A percentile compares a stretch with the other conserved stretches of the same genome.
These are phyloP conservation scores for Sphaeramia orbicularis DNA, from an alignment of 2,797 vertebrate genomes.

Conservation along the genomic window DNA sequence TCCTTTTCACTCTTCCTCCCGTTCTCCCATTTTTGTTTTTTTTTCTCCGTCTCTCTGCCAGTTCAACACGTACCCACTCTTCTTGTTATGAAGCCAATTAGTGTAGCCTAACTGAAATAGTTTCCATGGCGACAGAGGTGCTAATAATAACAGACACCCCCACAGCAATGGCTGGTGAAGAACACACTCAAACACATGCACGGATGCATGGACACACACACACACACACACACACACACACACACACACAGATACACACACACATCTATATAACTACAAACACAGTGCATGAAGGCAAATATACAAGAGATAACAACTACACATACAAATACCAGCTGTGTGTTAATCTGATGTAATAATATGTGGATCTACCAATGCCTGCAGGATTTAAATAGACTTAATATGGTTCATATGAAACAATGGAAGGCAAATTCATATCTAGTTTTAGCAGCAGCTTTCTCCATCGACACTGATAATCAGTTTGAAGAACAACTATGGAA, in stretches of 20 bases:
- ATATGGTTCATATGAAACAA: too few relatives aligned
- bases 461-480: conserved; percentile 7
- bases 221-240: conserved; percentile 10
- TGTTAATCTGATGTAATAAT: conserved; percentile 9
- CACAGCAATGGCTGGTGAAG: conserved; percentile 75
- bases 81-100: conserved; percentile 84
- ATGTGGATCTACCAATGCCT: conserved; percentile 5
- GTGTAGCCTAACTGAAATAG: conserved; percentile 79
- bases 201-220: conserved; percentile 1
- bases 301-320: conserved; percentile 32
- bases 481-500: conserved; percentile 5
- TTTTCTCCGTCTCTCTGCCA: conserved; percentile 50
- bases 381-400: neutral
- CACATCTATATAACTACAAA: conserved; percentile 6
- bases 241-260: neutral
- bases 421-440: neutral
- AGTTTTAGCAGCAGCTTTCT: neutral
- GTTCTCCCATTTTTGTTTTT: conserved; percentile 34
- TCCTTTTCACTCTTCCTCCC: conserved; percentile 43
- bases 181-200: conserved; percentile 41
- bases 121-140: conserved; percentile 85
- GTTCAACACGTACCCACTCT: conserved; percentile 76
- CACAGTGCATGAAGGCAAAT: conserved; percentile 29
- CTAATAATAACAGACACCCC: conserved; percentile 86
- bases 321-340: conserved; percentile 23